Evolutionary conservation across 1,140 invertebrate species (phyloP).

Genomic region (Pseudachorutes palmiensis): DNA sequence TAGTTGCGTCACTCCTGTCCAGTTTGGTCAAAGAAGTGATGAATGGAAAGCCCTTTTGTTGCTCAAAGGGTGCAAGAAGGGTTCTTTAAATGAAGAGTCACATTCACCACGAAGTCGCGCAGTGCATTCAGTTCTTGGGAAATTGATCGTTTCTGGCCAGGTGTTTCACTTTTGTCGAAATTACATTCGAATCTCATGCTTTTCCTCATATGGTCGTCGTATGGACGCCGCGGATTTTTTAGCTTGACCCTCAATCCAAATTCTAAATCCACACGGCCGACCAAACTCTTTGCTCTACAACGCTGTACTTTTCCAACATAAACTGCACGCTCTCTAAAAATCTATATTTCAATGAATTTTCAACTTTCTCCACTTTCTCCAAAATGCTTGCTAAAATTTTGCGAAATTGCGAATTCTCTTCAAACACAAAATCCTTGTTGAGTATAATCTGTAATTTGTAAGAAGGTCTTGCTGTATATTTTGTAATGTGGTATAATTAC

Average conservation of each 20-base stretch:
- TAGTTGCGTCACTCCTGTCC: constrained; percentile 4
- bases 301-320: background rate
- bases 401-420: too few relatives aligned
- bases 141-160: background rate
- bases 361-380: too few relatives aligned
- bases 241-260: background rate
- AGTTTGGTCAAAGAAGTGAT: background rate
- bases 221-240: background rate
- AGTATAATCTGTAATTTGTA: too few relatives aligned
- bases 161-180: background rate
- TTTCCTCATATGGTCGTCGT: background rate
- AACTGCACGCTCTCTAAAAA: background rate
- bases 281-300: background rate
- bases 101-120: background rate
- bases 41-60: constrained; percentile 8
- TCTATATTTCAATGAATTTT: too few relatives aligned
- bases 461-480: too few relatives aligned
- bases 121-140: background rate
- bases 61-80: background rate
- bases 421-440: too few relatives aligned
- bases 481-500: too few relatives aligned
- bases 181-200: background rate
- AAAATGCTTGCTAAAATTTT: too few relatives aligned
- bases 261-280: background rate
- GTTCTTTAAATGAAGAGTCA: background rate